Evolutionary conservation across 1,140 invertebrate species (phyloP).

Genomic region (Melanaphis sacchari): DNA sequence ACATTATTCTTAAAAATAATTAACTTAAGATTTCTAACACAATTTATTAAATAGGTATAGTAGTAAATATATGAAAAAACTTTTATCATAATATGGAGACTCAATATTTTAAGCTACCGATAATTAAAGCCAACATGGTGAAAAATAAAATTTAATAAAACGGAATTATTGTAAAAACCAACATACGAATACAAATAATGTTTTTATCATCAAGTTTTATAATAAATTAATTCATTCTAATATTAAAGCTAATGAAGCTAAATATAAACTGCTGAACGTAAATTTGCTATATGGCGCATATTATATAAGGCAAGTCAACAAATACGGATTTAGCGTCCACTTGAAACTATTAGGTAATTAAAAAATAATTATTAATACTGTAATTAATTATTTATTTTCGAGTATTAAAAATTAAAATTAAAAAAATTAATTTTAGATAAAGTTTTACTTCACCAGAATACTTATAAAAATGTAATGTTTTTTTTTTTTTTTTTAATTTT

Average conservation of each 20-base stretch:
- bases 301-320: too few species aligned
- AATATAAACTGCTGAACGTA: too few species aligned
- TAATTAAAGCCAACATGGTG: background rate
- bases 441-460: background rate
- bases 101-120: background rate
- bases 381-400: background rate
- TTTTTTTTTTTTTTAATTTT: background rate
- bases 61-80: background rate
- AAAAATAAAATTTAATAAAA: too few species aligned
- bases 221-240: too few species aligned
- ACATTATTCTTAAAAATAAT: background rate
- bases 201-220: too few species aligned
- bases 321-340: too few species aligned
- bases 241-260: too few species aligned
- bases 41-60: background rate
- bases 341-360: too few species aligned
- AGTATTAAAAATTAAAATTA: background rate
- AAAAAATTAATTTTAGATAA: background rate
- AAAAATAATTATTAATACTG: background rate
- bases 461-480: background rate
- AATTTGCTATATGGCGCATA: too few species aligned
- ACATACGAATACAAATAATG: too few species aligned
- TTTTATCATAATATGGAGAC: background rate
- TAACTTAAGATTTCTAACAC: background rate
- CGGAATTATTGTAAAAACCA: too few species aligned